A percentile compares a stretch with the other conserved stretches of the same genome.
Evolutionary conservation across 1,140 invertebrate species (phyloP).

Genomic region (Pachyrhynchus sulphureomaculatus): DNA sequence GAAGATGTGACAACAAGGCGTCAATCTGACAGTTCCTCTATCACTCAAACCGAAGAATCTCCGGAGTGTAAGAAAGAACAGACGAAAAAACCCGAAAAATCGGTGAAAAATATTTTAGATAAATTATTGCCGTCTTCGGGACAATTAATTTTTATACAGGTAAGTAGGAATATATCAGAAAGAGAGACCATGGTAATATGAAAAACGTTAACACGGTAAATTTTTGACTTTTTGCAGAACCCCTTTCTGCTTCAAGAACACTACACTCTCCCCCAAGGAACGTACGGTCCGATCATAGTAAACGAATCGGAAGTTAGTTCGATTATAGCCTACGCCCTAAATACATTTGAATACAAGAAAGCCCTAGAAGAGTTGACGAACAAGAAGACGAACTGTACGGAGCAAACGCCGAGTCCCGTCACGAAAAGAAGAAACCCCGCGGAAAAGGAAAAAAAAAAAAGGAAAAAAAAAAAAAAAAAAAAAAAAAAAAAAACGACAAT

Average conservation of each 20-base stretch:
- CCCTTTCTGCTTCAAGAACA: conserved; percentile 68
- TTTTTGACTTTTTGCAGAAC: conserved; percentile 55
- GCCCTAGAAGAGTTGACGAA: conserved; percentile 57
- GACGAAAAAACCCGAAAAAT: conserved; percentile 67
- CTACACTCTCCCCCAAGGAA: conserved; percentile 58
- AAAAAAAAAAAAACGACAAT: conserved; percentile 45
- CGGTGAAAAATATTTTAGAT: conserved; percentile 70
- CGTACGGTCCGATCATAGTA: conserved; percentile 72
- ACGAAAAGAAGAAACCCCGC: conserved; percentile 53
- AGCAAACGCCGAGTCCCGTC: conserved; percentile 54
- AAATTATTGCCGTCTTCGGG: conserved; percentile 61
- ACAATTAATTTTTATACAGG: conserved; percentile 52
- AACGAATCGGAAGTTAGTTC: conserved; percentile 86
- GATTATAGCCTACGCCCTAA: conserved; percentile 83
- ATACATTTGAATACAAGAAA: conserved; percentile 70
- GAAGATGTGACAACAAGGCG: conserved; percentile 47
- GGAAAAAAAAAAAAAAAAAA: conserved; percentile 53
- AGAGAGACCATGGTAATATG: no score
- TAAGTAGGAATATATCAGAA: no score
- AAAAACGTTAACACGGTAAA: no score
- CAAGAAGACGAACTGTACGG: conserved; percentile 45
- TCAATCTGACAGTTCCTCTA: conserved; percentile 51
- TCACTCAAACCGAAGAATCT: conserved; percentile 39
- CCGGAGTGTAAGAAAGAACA: conserved; percentile 43
- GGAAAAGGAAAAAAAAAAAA: conserved; percentile 54